Base-by-base conservation (phyloP, 1,140 invertebrate genomes). In the Cryptotermes secundus region DNA sequence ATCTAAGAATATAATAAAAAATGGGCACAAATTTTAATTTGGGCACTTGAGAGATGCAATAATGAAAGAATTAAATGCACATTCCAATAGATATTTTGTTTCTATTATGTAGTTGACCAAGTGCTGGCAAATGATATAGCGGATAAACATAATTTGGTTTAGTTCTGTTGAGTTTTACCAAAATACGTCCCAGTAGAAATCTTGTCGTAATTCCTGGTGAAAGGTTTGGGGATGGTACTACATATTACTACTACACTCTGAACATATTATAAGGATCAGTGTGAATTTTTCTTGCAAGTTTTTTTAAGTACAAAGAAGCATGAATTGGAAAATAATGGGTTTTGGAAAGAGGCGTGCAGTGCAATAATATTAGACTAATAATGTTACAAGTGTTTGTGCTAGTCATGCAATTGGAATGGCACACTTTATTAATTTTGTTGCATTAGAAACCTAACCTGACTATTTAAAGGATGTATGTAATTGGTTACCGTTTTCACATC, bases 301-400 rank as follows among this genome's bases (percentile, higher is more conserved):
- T 14, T 80, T 36, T 81, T 1, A 81, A 81, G 22, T 45, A 81
- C 35, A 81, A 81, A 36, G 35, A 81, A 38, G 9, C n/a, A 35
- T 45, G 42, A 38, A 26, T 26, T 31, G 35, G 80, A 38, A 35
- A 36, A 35, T 31, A 36, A 36, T 81, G 80, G 42, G n/a, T 26
- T 45, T 81, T 81, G 80, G 34, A 81, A 81, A 81, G 80, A 35
- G 80, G 34, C 10, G 26, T 81, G 80, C 80, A 36, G 80, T 81
- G 80, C 80, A 81, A 81, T 81, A 81, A 81, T 81, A 81, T 81
- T 38, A 81, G 35, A 72, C 26, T 31, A 31, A 72, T 31, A 72
- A 9, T 72, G 59, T 31, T 14, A 65, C 12, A 65, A 65, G 59
- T 72, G n/a, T 72, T 72, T 72, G 59, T 72, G n/a, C 59, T n/a